Evolutionary conservation across 2,113 vertebrate species (phyloP).

Genomic region (Nycticorax nycticorax): DNA sequence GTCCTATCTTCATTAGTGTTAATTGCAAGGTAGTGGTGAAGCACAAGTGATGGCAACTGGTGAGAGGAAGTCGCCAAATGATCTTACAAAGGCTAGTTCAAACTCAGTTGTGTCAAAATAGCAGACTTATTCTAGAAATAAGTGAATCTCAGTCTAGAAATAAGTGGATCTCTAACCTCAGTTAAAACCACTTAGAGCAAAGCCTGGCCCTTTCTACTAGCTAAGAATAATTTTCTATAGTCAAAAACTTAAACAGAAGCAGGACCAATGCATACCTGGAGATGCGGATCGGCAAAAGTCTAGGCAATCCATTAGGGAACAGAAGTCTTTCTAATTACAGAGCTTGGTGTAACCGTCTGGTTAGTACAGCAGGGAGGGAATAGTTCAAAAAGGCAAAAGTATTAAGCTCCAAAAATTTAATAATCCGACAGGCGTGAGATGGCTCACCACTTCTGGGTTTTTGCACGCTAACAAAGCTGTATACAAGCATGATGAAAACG

Average conservation of each 20-base stretch:
- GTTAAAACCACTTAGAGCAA: not conserved
- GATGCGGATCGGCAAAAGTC: not conserved
- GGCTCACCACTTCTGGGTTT: not conserved
- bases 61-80: not conserved
- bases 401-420: not conserved
- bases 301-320: not conserved
- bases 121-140: too few species aligned
- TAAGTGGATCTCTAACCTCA: too few species aligned
- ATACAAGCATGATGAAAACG: not conserved
- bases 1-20: not conserved
- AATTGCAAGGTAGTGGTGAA: not conserved
- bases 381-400: not conserved
- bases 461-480: not conserved
- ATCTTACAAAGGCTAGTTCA: not conserved
- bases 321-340: not conserved
- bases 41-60: not conserved
- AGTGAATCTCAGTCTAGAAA: too few species aligned
- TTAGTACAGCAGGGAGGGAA: not conserved
- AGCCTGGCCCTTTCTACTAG: not conserved
- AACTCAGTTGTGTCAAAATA: too few species aligned
- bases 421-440: rapidly evolving
- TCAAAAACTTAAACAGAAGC: not conserved
- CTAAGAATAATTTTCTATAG: not conserved
- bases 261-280: not conserved
- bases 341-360: not conserved